These are phyloP conservation scores for Epirrhoe alternata DNA, from an alignment of 2,888 invertebrate genomes.

Conservation along the genomic window DNA sequence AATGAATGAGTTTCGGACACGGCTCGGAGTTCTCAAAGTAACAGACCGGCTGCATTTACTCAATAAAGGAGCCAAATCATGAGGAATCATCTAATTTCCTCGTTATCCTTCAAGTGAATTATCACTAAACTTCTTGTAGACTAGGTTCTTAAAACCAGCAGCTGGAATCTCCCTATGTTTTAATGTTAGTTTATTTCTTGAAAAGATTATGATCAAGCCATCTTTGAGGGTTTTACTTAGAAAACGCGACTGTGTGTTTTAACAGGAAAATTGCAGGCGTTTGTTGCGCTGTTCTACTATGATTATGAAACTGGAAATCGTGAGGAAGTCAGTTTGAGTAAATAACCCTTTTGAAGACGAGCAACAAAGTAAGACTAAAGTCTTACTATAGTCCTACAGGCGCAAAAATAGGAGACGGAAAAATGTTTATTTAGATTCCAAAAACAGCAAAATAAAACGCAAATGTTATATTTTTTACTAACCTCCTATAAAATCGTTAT, in stretches of 20 bases:
- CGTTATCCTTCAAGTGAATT: conserved; percentile 37
- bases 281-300: not conserved
- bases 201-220: conserved; percentile 69
- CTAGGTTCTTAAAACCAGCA: conserved; percentile 56
- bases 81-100: conserved; percentile 36
- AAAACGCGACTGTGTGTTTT: conserved; percentile 50
- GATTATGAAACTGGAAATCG: conserved; percentile 1
- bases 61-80: conserved; percentile 33
- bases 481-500: conserved; percentile 3
- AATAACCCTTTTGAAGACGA: not conserved
- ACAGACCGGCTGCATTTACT: conserved; percentile 29
- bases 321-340: not conserved
- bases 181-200: conserved; percentile 73
- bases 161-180: conserved; percentile 61
- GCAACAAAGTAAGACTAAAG: not conserved
- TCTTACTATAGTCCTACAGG: too few relatives aligned
- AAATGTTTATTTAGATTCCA: not conserved
- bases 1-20: not conserved
- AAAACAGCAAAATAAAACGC: not conserved
- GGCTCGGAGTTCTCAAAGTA: conserved; percentile 15
- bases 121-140: conserved; percentile 35
- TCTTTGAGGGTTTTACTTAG: conserved; percentile 58
- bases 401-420: not conserved
- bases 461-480: not conserved
- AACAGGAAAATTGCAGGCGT: conserved; percentile 23